Evolutionary conservation across 2,888 invertebrate species (phyloP).

Genomic region (Hydraecia micacea): DNA sequence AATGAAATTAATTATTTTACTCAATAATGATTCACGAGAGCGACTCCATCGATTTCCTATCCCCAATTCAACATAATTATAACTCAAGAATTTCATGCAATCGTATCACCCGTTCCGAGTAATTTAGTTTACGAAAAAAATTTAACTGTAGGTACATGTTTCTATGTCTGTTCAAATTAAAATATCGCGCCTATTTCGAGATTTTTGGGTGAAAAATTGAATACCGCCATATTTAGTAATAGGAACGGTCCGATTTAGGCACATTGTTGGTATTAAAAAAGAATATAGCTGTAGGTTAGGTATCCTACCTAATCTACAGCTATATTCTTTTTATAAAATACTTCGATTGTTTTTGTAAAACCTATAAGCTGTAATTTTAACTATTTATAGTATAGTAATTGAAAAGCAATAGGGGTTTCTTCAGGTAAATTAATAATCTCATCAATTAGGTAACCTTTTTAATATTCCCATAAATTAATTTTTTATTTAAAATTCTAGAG

Average conservation of each 20-base stretch:
- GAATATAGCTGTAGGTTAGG: background rate
- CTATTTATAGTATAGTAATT: too few relatives aligned
- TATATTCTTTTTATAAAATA: background rate
- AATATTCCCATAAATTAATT: background rate
- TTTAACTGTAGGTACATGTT: conserved; percentile 48
- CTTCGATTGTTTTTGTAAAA: background rate
- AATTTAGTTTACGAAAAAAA: conserved; percentile 51
- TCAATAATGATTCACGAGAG: background rate
- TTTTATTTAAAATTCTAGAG: background rate
- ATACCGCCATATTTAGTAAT: conserved; percentile 30
- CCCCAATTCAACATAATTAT: conserved; percentile 25
- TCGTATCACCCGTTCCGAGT: conserved; percentile 46
- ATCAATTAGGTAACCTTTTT: background rate
- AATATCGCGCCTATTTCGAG: conserved; percentile 27
- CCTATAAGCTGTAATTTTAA: background rate
- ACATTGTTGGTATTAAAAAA: conserved; percentile 12
- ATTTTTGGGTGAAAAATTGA: conserved; percentile 21
- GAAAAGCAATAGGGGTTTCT: too few relatives aligned
- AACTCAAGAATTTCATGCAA: conserved; percentile 47
- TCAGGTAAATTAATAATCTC: background rate
- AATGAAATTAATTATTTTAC: background rate
- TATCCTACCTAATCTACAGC: too few relatives aligned
- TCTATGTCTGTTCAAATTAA: conserved; percentile 50
- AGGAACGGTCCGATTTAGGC: background rate
- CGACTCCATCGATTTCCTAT: conserved; percentile 38